Conservation (phyloP, 2,113 vertebrate genomes). For the Capreolus pygargus region DNA sequence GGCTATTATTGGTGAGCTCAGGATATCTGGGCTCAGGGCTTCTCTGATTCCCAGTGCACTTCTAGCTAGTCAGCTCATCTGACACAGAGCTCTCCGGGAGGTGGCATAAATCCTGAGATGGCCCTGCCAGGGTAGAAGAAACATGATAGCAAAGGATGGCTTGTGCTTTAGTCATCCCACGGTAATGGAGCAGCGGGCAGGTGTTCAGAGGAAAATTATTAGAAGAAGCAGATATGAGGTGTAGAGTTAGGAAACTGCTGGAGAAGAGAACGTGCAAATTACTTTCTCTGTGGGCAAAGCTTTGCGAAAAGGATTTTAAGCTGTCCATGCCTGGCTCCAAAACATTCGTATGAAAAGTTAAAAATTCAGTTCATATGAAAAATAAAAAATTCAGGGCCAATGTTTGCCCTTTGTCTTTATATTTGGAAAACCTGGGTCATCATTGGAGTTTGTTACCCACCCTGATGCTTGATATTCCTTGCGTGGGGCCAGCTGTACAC, state of each 20-base stretch:
- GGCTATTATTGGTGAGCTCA: neutral
- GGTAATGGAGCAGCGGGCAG: neutral
- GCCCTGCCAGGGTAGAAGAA: neutral
- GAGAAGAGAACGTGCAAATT: neutral
- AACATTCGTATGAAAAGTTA: neutral
- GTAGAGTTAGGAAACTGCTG: neutral
- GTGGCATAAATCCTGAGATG: neutral
- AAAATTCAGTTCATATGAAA: neutral
- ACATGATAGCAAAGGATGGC: neutral
- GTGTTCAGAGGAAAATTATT: neutral
- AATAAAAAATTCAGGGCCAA: neutral
- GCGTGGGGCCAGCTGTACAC: neutral
- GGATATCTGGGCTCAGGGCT: neutral
- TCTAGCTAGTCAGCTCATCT: neutral
- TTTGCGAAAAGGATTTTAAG: neutral
- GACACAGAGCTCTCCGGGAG: neutral
- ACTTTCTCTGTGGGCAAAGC: neutral
- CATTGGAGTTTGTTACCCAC: conserved; percentile 33
- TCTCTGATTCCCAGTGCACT: neutral
- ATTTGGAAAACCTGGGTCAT: conserved; percentile 54
- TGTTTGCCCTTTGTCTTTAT: neutral
- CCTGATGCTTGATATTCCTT: conserved; percentile 9
- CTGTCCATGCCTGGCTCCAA: neutral
- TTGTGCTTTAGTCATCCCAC: neutral
- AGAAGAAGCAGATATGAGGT: neutral